Base-by-base conservation (phyloP, 2,797 vertebrate genomes). In the Pseudocheirus occidentalis region DNA sequence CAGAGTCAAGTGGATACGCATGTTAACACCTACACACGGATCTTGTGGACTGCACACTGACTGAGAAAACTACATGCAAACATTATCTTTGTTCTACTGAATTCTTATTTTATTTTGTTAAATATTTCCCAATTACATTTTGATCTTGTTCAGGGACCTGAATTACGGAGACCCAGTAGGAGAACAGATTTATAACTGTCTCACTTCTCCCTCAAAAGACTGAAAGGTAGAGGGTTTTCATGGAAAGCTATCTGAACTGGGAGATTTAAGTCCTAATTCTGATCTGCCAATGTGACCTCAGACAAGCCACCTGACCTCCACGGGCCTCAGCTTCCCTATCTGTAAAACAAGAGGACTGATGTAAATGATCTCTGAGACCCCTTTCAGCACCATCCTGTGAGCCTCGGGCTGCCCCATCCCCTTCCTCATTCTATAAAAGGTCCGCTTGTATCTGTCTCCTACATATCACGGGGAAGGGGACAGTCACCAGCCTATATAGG, bases 401-500 rank as follows among this genome's bases (percentile, higher is more conserved):
- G 40, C 1, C 7, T 46, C 34, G 24, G 55, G 40, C n/a, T 40
- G 21, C 12, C 40, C 59, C 12, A 28, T 10, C 34, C 54, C 59
- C 28, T 34, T 58, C 66, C 89, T 81, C 58, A 62, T 92, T 89
- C 55, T 53, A 90, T 92, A 94, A 55, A 58, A 13, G 6, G 11
- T 52, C 50, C 4, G 57, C 92, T 95, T 92, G 95, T 93, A 96
- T 97, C 87, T 87, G 24, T 46, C 73, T 87, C 18, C 27, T 5
- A 46, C 21, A 50, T 50, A 46, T 50, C 46, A 81, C 13, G 40
- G 40, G 7, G 46, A 87, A 87, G 40, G 21, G 9, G 27, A 34
- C 40, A 93, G 91, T 96, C 46, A 66, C 55, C 53, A 52, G 56
- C 95, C 93, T 91, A 93, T 54, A 90, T 40, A 95, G 53, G 94